Conservation (phyloP, 2,888 invertebrate genomes). For the Agrilus biguttatus region DNA sequence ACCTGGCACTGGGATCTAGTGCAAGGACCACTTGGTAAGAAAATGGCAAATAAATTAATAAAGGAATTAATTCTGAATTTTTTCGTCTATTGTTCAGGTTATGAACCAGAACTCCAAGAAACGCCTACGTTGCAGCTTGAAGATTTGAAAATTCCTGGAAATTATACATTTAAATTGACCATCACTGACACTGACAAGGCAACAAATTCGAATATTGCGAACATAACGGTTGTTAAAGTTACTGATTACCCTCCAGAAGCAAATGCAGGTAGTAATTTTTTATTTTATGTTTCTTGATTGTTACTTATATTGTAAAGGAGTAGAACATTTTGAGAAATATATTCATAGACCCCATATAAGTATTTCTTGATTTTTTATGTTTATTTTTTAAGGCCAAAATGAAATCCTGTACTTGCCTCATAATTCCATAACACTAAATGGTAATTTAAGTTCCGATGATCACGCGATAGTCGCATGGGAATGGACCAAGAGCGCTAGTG, state of each 20-base stretch:
- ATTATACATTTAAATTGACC: conserved; percentile 79
- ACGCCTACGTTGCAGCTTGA: conserved; percentile 71
- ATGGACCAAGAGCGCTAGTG: conserved; percentile 84
- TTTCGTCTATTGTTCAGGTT: conserved; percentile 37
- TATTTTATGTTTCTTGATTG: too few species aligned
- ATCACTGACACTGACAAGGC: conserved; percentile 84
- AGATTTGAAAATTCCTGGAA: conserved; percentile 73
- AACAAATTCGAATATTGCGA: conserved; percentile 73
- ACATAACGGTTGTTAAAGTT: conserved; percentile 78
- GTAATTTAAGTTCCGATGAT: conserved; percentile 84
- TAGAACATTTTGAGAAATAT: too few species aligned
- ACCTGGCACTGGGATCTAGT: conserved; percentile 89
- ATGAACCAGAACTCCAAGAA: conserved; percentile 65
- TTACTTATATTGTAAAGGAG: too few species aligned
- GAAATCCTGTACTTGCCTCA: conserved; percentile 81
- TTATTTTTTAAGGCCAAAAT: conserved; percentile 49
- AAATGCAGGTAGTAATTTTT: conserved; percentile 51
- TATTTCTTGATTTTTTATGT: neutral
- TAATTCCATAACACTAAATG: conserved; percentile 60
- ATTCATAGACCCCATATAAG: too few species aligned
- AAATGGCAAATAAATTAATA: neutral
- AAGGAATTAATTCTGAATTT: neutral
- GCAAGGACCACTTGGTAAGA: conserved; percentile 55
- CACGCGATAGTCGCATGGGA: conserved; percentile 89
- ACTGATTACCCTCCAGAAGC: conserved; percentile 93